Conservation (phyloP, 1,140 invertebrate species). For the Fopius arisanus region DNA sequence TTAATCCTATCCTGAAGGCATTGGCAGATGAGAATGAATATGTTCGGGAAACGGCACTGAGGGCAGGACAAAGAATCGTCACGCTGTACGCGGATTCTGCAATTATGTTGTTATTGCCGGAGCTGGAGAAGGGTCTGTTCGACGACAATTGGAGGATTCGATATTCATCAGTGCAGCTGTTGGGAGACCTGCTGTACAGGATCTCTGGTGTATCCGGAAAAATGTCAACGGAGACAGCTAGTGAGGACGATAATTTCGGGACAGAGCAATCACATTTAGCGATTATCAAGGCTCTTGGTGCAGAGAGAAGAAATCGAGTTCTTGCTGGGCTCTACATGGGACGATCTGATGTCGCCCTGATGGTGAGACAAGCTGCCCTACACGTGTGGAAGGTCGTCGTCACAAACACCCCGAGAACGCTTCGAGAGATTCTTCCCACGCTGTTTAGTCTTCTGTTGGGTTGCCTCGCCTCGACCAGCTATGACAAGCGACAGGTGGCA, state of each 20-base stretch:
- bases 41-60: constrained; percentile 95
- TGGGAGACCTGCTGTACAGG: constrained; percentile 96
- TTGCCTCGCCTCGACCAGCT: constrained; percentile 93
- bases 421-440: constrained; percentile 96
- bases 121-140: constrained; percentile 92
- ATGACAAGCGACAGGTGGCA: constrained; percentile 95
- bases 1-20: constrained; percentile 97
- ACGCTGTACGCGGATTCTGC: constrained; percentile 96
- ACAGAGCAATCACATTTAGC: constrained; percentile 95
- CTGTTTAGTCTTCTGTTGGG: constrained; percentile 91
- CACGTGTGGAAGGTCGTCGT: constrained; percentile 99
- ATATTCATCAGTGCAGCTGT: constrained; percentile 93
- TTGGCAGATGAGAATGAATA: constrained; percentile 99
- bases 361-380: constrained; percentile 95
- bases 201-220: constrained; percentile 98
- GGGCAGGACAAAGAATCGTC: constrained; percentile 96
- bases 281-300: constrained; percentile 88
- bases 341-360: constrained; percentile 93
- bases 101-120: constrained; percentile 90
- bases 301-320: constrained; percentile 90
- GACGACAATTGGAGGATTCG: constrained; percentile 99
- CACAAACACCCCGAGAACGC: constrained; percentile 93
- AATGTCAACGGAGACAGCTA: constrained; percentile 98
- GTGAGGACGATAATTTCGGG: constrained; percentile 99
- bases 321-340: constrained; percentile 97